Conservation (phyloP, 2,888 invertebrate genomes). For the Oegoconia quadripuncta region DNA sequence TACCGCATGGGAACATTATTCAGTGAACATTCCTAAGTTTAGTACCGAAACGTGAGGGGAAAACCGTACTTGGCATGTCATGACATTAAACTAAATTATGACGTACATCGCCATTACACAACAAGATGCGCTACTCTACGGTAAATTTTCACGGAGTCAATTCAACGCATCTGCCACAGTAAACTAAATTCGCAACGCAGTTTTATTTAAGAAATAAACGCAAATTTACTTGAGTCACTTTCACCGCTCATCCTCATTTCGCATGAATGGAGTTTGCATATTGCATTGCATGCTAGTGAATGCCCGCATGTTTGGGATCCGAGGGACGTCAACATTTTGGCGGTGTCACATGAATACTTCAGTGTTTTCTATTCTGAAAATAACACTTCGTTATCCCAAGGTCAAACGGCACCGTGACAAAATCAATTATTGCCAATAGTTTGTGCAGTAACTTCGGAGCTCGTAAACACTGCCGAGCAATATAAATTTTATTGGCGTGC, state of each 20-base stretch:
- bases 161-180: no score
- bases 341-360: neutral
- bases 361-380: constrained; percentile 23
- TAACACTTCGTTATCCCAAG: constrained; percentile 25
- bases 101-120: neutral
- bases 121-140: neutral
- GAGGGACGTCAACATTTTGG: constrained; percentile 34
- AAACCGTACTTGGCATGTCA: neutral
- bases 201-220: neutral
- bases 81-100: neutral
- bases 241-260: constrained; percentile 21
- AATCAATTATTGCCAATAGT: constrained; percentile 38
- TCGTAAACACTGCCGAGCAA: constrained; percentile 37
- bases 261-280: constrained; percentile 23
- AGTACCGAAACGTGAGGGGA: neutral
- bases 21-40: neutral
- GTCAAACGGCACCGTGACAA: constrained; percentile 25
- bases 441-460: constrained; percentile 19
- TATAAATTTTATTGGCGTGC: constrained; percentile 45
- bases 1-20: neutral
- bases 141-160: neutral
- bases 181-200: neutral
- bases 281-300: constrained; percentile 9
- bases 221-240: no score
- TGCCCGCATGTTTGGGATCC: constrained; percentile 27